Percentiles rank a stretch among this genome's conserved stretches.
Conservation (phyloP, 2,797 vertebrate species). For the Gambelia wislizenii region DNA sequence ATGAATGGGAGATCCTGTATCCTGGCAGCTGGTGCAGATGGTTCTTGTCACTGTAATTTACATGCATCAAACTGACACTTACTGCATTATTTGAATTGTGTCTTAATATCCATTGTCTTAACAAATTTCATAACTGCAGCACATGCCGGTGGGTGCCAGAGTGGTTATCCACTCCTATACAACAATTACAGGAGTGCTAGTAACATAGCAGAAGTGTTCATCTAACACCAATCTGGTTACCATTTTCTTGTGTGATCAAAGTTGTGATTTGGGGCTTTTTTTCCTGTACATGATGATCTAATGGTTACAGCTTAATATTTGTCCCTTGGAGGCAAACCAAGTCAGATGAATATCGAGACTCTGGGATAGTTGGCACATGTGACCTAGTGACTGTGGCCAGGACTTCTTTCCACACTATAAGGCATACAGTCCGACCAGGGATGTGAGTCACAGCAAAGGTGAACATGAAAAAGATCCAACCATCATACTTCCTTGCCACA, state of each 20-base stretch:
- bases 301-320: neutral
- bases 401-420: too few species aligned
- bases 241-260: neutral
- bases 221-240: neutral
- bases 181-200: neutral
- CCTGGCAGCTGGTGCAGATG: neutral
- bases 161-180: neutral
- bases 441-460: neutral
- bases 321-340: neutral
- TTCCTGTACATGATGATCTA: neutral
- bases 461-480: neutral
- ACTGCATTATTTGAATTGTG: slow-evolving; percentile 13
- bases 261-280: neutral
- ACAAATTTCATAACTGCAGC: neutral
- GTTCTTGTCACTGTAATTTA: slow-evolving; percentile 31
- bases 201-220: too few species aligned
- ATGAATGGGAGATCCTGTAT: slow-evolving; percentile 39
- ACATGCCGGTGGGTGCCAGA: fast-evolving
- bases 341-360: neutral
- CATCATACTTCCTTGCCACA: neutral
- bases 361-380: neutral
- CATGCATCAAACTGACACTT: slow-evolving; percentile 37
- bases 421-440: neutral
- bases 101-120: slow-evolving; percentile 14
- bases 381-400: neutral